Conservation (phyloP, 2,888 invertebrate genomes). For the Pollenia labialis region DNA sequence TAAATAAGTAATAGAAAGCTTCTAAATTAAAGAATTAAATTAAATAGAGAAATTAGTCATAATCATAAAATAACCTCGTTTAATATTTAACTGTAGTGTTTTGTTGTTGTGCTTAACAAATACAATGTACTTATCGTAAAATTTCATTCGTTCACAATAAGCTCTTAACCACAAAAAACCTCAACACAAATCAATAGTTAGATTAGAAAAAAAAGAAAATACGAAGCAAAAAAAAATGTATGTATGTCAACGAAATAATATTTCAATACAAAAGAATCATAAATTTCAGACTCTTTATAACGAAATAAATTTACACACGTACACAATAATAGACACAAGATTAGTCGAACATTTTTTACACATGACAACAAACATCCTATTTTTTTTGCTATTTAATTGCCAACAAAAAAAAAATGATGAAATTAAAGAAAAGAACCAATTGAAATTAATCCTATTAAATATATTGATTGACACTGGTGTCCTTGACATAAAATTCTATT, state of each 20-base stretch:
- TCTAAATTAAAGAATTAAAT: background rate
- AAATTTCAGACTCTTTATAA: background rate
- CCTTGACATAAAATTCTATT: constrained; percentile 50
- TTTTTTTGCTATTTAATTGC: background rate
- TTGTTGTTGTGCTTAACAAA: constrained; percentile 1
- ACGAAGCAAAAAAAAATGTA: background rate
- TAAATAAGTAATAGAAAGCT: background rate
- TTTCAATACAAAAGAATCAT: constrained; percentile 7
- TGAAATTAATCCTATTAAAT: constrained; percentile 59
- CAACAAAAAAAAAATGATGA: background rate
- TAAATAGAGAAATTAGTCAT: background rate
- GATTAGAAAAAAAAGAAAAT: background rate
- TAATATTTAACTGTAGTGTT: constrained; percentile 4
- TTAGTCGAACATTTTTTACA: no score
- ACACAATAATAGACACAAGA: background rate
- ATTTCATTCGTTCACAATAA: constrained; percentile 12
- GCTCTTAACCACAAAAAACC: constrained; percentile 24
- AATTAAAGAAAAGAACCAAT: constrained; percentile 34
- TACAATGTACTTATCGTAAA: background rate
- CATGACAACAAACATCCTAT: no score
- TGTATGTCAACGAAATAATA: constrained; percentile 14
- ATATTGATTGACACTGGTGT: constrained; percentile 48
- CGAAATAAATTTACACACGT: background rate
- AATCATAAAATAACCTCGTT: background rate
- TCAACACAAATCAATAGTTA: constrained; percentile 5